Conservation (phyloP, 2,113 vertebrate species). For the Epinephelus moara region DNA sequence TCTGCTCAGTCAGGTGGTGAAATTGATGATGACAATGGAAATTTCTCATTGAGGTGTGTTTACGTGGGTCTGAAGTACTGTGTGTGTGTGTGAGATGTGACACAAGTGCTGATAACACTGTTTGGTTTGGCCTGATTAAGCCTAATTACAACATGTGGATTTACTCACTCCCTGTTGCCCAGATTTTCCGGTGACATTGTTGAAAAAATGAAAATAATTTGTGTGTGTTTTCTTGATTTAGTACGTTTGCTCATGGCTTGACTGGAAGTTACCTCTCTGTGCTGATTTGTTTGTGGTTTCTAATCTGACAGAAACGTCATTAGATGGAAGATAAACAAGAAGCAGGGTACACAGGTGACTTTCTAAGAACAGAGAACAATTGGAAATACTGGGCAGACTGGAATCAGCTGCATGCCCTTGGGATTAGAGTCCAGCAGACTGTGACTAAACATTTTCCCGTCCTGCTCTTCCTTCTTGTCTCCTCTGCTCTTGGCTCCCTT, state of each 20-base stretch:
- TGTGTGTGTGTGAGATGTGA: background rate
- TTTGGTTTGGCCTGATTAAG: background rate
- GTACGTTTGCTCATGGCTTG: background rate
- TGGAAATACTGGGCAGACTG: background rate
- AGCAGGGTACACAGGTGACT: background rate
- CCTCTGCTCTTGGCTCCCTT: background rate
- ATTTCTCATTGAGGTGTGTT: constrained; percentile 27
- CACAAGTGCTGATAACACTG: background rate
- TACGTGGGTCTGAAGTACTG: background rate
- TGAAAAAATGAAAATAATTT: too few species aligned
- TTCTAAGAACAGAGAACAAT: background rate
- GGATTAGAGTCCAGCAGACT: constrained; percentile 28
- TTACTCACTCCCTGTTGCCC: background rate
- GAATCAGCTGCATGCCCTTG: constrained; percentile 14
- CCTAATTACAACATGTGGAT: background rate
- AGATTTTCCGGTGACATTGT: background rate
- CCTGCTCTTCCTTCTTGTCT: background rate
- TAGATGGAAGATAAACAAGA: background rate
- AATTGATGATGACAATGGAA: constrained; percentile 41
- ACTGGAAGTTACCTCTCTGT: background rate
- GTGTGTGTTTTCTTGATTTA: background rate
- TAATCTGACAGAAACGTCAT: background rate
- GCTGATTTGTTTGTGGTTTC: background rate
- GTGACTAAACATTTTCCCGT: constrained; percentile 29
- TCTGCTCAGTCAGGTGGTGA: constrained; percentile 37